Percentiles rank a stretch among this genome's conserved stretches.
phyloP scores from a whole-genome alignment of 92 coral and sea anemone species.

The Scolanthus callimorphus region DNA sequence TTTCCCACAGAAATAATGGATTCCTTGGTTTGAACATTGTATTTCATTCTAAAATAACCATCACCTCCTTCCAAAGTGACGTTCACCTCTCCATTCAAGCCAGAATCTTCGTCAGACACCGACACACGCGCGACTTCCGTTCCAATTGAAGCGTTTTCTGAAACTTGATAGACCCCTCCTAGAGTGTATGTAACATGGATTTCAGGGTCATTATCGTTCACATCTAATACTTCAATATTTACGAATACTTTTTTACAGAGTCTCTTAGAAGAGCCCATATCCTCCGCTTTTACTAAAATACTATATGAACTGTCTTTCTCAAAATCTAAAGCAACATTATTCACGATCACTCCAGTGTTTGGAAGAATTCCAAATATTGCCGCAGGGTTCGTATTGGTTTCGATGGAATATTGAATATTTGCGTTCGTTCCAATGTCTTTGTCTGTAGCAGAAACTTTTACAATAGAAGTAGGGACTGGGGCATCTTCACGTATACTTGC shows the following conservation, averaged over 20 bases:
- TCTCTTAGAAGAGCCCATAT: conserved; percentile 25
- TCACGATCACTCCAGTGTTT: conserved; percentile 53
- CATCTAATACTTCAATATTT: conserved; percentile 60
- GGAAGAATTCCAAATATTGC: conserved; percentile 47
- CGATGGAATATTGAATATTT: conserved; percentile 58
- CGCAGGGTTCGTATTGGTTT: conserved; percentile 49
- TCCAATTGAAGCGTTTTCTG: conserved; percentile 64
- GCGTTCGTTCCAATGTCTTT: conserved; percentile 78
- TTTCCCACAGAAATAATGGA: conserved; percentile 68
- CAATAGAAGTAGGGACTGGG: conserved; percentile 32
- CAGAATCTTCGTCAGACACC: conserved; percentile 85
- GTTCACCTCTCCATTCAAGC: conserved; percentile 73
- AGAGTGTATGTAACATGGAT: conserved; percentile 39
- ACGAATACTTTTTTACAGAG: conserved; percentile 22
- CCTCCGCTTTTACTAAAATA: conserved; percentile 70
- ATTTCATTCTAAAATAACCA: conserved; percentile 55
- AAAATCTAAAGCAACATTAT: conserved; percentile 51
- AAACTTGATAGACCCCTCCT: conserved; percentile 58
- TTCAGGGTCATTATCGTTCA: conserved; percentile 78
- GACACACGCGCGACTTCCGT: conserved; percentile 72
- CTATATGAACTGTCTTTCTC: conserved; percentile 47
- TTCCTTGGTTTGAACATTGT: conserved; percentile 41
- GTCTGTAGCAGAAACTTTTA: conserved; percentile 80
- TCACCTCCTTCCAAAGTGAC: conserved; percentile 72
- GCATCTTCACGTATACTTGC: conserved; percentile 56